Evolutionary conservation across 2,797 vertebrate species (phyloP).

Genomic region (Hydrolagus colliei): DNA sequence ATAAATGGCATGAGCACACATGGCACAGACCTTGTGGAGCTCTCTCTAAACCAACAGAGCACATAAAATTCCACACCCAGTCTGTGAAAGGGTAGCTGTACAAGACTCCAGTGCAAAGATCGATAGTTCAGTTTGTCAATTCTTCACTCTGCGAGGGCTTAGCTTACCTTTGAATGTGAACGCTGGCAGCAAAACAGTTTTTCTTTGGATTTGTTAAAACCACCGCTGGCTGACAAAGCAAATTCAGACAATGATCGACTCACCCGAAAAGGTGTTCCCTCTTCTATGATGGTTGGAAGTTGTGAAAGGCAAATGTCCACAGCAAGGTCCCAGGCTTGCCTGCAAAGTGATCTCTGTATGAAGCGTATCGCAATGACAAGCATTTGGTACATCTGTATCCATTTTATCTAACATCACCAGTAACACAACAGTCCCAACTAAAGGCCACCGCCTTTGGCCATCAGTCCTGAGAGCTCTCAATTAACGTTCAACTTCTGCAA

Average conservation of each 20-base stretch:
- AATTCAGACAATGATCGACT: constrained; percentile 44
- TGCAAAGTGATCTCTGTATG: constrained; percentile 41
- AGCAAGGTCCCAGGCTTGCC: constrained; percentile 96
- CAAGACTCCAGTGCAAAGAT: not conserved
- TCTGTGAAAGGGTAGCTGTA: too few relatives aligned
- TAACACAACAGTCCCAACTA: not conserved
- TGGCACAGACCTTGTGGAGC: too few relatives aligned
- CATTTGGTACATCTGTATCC: not conserved
- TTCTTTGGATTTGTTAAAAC: not conserved
- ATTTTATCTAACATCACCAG: not conserved
- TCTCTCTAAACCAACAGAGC: too few relatives aligned
- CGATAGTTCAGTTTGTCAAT: not conserved
- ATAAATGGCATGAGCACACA: too few relatives aligned
- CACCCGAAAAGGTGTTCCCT: constrained; percentile 91
- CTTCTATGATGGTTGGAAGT: constrained; percentile 92
- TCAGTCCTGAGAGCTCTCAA: not conserved
- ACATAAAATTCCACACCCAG: too few relatives aligned
- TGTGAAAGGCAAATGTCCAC: constrained; percentile 97
- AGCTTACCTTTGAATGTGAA: too few relatives aligned
- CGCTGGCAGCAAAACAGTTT: too few relatives aligned
- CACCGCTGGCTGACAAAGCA: too few relatives aligned
- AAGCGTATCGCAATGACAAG: not conserved
- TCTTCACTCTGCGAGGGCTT: not conserved
- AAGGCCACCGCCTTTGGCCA: not conserved
- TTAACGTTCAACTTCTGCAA: not conserved